Conservation (phyloP, 2,113 vertebrate species). For the Myocastor coypus region DNA sequence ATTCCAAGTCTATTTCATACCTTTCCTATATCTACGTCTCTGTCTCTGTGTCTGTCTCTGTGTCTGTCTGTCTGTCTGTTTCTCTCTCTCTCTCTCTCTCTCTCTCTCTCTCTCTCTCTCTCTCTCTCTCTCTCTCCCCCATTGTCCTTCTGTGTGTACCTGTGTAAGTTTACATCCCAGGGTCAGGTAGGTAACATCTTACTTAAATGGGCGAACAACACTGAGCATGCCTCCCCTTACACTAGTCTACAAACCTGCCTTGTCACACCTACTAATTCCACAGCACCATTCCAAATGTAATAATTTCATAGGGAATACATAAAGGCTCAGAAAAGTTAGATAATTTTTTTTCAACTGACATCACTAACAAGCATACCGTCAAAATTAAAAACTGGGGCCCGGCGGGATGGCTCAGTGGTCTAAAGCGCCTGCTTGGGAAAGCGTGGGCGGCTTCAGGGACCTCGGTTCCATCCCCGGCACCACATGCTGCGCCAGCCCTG, state of each 20-base stretch:
- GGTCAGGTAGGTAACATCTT: neutral
- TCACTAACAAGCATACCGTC: neutral
- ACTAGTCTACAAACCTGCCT: neutral
- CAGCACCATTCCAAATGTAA: neutral
- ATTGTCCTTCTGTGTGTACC: neutral
- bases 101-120: accelerated
- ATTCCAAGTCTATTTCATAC: neutral
- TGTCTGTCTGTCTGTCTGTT: too few relatives aligned
- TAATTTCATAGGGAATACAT: neutral
- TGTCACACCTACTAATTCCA: neutral
- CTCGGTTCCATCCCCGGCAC: too few relatives aligned
- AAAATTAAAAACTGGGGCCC: neutral
- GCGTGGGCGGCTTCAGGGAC: too few relatives aligned
- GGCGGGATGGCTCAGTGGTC: too few relatives aligned
- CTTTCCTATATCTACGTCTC: too few relatives aligned
- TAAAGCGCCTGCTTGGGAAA: too few relatives aligned
- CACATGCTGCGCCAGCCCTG: too few relatives aligned
- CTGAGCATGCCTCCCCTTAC: neutral
- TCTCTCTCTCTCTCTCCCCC: neutral
- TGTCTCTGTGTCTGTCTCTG: too few relatives aligned
- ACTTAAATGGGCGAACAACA: neutral
- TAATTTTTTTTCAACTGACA: constrained; percentile 19
- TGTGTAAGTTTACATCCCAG: neutral
- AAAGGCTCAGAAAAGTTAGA: neutral
- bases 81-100: too few relatives aligned